Evolutionary conservation across 1,140 invertebrate species (phyloP).

Genomic region (Drosophila nigromelanica): DNA sequence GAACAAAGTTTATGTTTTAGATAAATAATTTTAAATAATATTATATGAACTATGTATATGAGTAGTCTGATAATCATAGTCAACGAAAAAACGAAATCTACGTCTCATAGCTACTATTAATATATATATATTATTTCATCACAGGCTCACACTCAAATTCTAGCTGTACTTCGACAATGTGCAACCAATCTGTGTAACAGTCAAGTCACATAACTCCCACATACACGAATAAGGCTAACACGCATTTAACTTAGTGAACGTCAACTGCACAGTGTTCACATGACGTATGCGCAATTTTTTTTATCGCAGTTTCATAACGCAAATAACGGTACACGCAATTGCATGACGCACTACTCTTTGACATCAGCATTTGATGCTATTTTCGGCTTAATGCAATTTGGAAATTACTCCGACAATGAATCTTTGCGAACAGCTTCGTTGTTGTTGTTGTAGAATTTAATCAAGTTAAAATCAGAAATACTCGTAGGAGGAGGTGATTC

Average conservation of each 20-base stretch:
- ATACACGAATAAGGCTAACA: background rate
- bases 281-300: slow-evolving; percentile 44
- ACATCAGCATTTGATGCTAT: slow-evolving; percentile 24
- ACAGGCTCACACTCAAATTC: no score
- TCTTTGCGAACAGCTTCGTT: background rate
- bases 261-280: slow-evolving; percentile 8
- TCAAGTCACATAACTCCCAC: background rate
- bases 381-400: slow-evolving; percentile 17
- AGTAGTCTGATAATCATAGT: no score
- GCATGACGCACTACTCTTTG: slow-evolving; percentile 31
- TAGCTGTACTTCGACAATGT: no score
- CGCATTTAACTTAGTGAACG: slow-evolving; percentile 13
- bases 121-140: no score
- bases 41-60: no score
- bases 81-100: no score
- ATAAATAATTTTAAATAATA: no score
- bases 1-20: no score
- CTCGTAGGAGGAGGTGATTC: background rate
- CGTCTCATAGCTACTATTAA: no score
- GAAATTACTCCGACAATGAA: background rate
- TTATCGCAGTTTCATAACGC: slow-evolving; percentile 18
- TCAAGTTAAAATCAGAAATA: slow-evolving; percentile 15
- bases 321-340: background rate
- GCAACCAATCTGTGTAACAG: background rate
- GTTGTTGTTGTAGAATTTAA: slow-evolving; percentile 3